Conservation (phyloP, 2,797 vertebrate genomes). For the Macropodus opercularis region DNA sequence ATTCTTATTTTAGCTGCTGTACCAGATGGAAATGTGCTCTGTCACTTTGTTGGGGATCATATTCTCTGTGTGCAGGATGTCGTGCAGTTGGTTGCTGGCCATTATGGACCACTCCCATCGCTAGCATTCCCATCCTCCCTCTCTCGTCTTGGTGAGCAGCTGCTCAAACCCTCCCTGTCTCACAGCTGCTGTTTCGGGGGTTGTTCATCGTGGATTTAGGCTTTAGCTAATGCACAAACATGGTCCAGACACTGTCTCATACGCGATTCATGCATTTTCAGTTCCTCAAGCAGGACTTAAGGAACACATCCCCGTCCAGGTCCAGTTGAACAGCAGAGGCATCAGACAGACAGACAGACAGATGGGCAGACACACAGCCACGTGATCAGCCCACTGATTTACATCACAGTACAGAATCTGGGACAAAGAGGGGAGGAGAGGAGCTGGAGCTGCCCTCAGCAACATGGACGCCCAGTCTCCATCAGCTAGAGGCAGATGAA, state of each 20-base stretch:
- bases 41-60: constrained; percentile 40
- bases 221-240: no score
- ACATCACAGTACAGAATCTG: constrained; percentile 80
- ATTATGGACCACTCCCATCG: constrained; percentile 67
- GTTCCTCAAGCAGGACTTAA: constrained; percentile 37
- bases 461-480: constrained; percentile 29
- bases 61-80: constrained; percentile 40
- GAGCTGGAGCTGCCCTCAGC: constrained; percentile 42
- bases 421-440: constrained; percentile 76
- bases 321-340: constrained; percentile 29
- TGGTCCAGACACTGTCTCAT: background rate
- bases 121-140: constrained; percentile 61
- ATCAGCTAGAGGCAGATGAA: constrained; percentile 2
- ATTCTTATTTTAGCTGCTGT: background rate
- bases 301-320: constrained; percentile 7
- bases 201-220: no score
- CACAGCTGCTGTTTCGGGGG: constrained; percentile 77
- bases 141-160: constrained; percentile 63
- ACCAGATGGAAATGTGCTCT: constrained; percentile 37
- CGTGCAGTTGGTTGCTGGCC: constrained; percentile 36
- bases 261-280: constrained; percentile 29
- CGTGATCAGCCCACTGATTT: constrained; percentile 75
- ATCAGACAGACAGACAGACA: constrained; percentile 28
- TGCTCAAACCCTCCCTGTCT: constrained; percentile 65
- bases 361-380: constrained; percentile 63